These are phyloP conservation scores for Heteronetta atricapilla DNA, from an alignment of 2,113 vertebrate species.

Conservation along the genomic window DNA sequence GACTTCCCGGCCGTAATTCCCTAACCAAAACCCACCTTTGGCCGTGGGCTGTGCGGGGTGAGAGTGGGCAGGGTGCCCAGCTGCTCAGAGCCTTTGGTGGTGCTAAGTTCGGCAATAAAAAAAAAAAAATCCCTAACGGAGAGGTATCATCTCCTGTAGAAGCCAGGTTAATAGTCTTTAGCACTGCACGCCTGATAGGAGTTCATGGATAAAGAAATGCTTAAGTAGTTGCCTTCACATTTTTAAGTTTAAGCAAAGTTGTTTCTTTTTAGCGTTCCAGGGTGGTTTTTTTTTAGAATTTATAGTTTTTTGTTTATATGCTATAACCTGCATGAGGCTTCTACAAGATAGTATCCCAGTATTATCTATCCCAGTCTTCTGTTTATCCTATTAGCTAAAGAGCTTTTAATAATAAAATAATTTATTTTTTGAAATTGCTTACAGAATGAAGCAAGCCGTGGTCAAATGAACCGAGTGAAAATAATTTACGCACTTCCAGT, in stretches of 20 bases:
- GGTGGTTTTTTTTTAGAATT: neutral
- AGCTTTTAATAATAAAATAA: neutral
- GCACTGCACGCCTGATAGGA: neutral
- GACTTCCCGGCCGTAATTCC: neutral
- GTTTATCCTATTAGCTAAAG: neutral
- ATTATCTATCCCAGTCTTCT: neutral
- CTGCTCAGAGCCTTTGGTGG: neutral
- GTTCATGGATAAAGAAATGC: neutral
- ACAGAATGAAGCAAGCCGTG: neutral
- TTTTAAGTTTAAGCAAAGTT: neutral
- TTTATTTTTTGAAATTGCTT: neutral
- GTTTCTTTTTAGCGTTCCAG: neutral
- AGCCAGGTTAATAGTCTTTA: neutral
- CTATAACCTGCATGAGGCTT: neutral
- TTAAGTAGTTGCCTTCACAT: accelerated
- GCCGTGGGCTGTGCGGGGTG: neutral
- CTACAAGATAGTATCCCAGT: neutral
- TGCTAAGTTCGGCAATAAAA: neutral
- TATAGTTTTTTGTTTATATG: neutral
- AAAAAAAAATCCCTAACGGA: neutral
- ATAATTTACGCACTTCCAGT: neutral
- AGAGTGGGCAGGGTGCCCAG: neutral
- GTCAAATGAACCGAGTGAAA: neutral
- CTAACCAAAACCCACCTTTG: accelerated
- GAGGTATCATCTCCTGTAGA: accelerated